Percentiles rank a stretch among this genome's conserved stretches.
Evolutionary conservation across 2,888 invertebrate species (phyloP).

Genomic region (Drosophila limbata): DNA sequence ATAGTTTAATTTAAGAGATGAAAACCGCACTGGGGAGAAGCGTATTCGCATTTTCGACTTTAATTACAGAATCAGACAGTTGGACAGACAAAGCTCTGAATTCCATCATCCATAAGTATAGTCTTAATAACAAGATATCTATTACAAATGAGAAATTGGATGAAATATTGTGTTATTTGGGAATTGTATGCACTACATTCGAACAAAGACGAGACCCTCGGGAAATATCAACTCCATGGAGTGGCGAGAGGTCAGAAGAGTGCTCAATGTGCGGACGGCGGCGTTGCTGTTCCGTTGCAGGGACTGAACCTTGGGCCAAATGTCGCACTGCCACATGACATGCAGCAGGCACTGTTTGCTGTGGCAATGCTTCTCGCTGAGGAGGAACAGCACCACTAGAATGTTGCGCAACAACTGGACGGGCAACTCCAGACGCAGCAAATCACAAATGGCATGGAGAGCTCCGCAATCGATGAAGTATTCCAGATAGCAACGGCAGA

Average conservation of each 20-base stretch:
- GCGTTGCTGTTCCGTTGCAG: conserved; percentile 34
- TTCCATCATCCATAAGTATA: background rate
- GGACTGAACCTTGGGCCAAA: conserved; percentile 28
- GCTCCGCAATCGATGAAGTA: conserved; percentile 33
- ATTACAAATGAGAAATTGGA: background rate
- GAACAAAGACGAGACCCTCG: conserved; percentile 3
- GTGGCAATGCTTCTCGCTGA: conserved; percentile 37
- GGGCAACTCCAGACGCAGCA: conserved; percentile 31
- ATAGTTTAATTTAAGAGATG: background rate
- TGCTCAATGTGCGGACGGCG: conserved; percentile 27
- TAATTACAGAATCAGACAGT: background rate
- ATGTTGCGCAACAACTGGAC: conserved; percentile 43
- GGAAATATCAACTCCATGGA: conserved; percentile 18
- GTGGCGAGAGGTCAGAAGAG: conserved; percentile 19
- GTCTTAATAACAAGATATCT: background rate
- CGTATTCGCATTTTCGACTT: background rate
- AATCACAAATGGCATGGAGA: conserved; percentile 40
- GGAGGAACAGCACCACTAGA: conserved; percentile 39
- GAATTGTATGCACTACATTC: background rate
- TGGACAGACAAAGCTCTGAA: background rate
- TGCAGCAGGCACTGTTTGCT: conserved; percentile 32
- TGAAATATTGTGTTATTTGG: background rate
- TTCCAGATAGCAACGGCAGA: conserved; percentile 37
- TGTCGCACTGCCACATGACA: conserved; percentile 38
- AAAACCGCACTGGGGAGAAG: background rate